Evolutionary conservation across 1,140 invertebrate species (phyloP), one percentile per base, ranked within the genome.

Genomic region (Ceratina japonica): DNA sequence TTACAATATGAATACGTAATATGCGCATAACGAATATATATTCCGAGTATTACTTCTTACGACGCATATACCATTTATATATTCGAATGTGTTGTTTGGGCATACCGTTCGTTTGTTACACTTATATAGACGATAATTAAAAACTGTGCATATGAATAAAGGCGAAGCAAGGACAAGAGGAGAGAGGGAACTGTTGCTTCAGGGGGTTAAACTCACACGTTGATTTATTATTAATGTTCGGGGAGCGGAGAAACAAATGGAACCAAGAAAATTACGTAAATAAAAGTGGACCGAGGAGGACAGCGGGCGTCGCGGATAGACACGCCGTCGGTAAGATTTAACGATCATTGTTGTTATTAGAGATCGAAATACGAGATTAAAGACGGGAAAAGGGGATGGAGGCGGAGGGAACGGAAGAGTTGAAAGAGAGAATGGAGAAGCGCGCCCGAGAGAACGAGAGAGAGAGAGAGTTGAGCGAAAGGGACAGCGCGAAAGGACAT

Each of bases 261-360:
- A 69, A 66, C 13, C 24, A 54, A 27, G 49, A 75, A 75, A 61
- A 75, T 66, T 15, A 18, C n/a, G 54, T 27, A 71, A 71, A 71
- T 49, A 71, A 49, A 44, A 44, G 37, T 44, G 37, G 37, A 44
- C 10, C 31, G 15, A 20, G 16, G 27, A 64, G 18, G 20, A 65
- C 31, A 2, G 31, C 18, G 52, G 22, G 20, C 24, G 49, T 78
- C 58, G n/a, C 31, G 52, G 15, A 52, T 44, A 37, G 15, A 4
- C 18, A 65, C 66, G 70, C 75, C 74, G 56, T 81, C 81, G 61
- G 44, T 79, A 65, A 84, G 75, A 61, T 85, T 79, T 56, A 56
- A 72, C 84, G 75, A 81, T 79, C 66, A 84, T 84, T 85, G 79
- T 84, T 85, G 81, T 84, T 84, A 85, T 75, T 84, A 85, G 59